Percentiles rank a stretch among this genome's conserved stretches.
Conservation (phyloP, 2,888 invertebrate genomes). For the Aphodius sticticus region DNA sequence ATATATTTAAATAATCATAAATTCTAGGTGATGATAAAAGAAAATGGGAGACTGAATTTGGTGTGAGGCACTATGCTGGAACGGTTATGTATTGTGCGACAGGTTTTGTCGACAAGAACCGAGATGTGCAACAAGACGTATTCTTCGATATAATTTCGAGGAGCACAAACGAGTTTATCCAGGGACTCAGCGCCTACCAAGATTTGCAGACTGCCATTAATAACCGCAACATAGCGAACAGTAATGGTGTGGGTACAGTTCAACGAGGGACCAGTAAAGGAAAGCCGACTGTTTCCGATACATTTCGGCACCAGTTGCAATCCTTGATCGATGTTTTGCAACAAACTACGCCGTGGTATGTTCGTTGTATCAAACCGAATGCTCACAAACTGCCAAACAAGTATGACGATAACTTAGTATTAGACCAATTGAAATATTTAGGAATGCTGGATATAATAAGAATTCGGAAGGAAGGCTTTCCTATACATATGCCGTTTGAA, state of each 20-base stretch:
- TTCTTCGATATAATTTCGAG: slow-evolving; percentile 89
- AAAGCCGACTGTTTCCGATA: slow-evolving; percentile 89
- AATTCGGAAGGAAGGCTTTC: slow-evolving; percentile 89
- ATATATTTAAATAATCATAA: slow-evolving; percentile 13
- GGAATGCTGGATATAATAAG: slow-evolving; percentile 94
- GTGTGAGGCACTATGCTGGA: slow-evolving; percentile 89
- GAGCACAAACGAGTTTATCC: slow-evolving; percentile 83
- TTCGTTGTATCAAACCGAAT: slow-evolving; percentile 92
- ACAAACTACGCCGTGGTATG: slow-evolving; percentile 91
- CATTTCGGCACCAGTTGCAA: slow-evolving; percentile 87
- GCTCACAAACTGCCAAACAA: slow-evolving; percentile 81
- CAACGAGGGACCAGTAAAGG: slow-evolving; percentile 88
- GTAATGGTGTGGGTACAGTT: slow-evolving; percentile 63
- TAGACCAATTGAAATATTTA: slow-evolving; percentile 88
- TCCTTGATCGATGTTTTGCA: slow-evolving; percentile 89
- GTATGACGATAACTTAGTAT: slow-evolving; percentile 81
- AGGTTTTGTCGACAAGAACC: slow-evolving; percentile 91
- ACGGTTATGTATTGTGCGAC: slow-evolving; percentile 82
- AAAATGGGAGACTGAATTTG: slow-evolving; percentile 91
- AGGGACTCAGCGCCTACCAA: slow-evolving; percentile 76
- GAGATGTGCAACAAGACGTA: slow-evolving; percentile 92
- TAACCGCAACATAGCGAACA: slow-evolving; percentile 41
- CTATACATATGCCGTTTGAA: slow-evolving; percentile 81
- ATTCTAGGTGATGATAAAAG: slow-evolving; percentile 74
- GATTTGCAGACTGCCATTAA: slow-evolving; percentile 54